These are phyloP conservation scores for Carassius auratus DNA, from an alignment of 2,113 vertebrate species.

Conservation along the genomic window DNA sequence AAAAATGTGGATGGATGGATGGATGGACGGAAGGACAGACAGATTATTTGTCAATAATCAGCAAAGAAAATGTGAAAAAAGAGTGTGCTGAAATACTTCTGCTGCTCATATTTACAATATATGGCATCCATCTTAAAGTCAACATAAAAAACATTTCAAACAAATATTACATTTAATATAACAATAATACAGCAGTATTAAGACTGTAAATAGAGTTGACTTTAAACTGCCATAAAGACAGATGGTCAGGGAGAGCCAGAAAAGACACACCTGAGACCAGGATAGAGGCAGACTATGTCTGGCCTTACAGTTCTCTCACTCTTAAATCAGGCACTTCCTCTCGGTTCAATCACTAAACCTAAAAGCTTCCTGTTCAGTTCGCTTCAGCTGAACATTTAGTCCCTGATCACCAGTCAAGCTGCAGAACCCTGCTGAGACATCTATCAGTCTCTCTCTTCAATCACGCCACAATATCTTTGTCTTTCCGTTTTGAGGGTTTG, in stretches of 20 bases:
- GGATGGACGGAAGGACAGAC: not conserved
- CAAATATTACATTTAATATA: too few species aligned
- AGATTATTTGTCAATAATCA: not conserved
- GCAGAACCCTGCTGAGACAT: not conserved
- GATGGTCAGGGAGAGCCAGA: not conserved
- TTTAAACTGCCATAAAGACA: too few species aligned
- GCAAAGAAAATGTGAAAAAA: not conserved
- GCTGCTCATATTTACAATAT: not conserved
- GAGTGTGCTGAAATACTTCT: not conserved
- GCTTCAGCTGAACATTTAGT: not conserved
- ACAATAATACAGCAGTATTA: too few species aligned
- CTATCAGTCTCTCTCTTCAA: not conserved
- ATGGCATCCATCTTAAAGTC: not conserved
- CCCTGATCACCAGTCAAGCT: slow-evolving; percentile 6
- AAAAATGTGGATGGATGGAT: not conserved
- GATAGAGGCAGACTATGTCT: not conserved
- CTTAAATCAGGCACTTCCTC: slow-evolving; percentile 1
- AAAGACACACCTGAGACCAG: slow-evolving; percentile 3
- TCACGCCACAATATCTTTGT: not conserved
- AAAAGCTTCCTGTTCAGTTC: not conserved
- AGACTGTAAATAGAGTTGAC: not conserved
- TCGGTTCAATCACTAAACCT: not conserved
- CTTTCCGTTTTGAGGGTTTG: not conserved
- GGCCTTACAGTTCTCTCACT: not conserved
- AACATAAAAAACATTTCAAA: not conserved